These are phyloP conservation scores for Hippocampus barbouri DNA, from an alignment of 2,113 vertebrate genomes.

Conservation along the genomic window DNA sequence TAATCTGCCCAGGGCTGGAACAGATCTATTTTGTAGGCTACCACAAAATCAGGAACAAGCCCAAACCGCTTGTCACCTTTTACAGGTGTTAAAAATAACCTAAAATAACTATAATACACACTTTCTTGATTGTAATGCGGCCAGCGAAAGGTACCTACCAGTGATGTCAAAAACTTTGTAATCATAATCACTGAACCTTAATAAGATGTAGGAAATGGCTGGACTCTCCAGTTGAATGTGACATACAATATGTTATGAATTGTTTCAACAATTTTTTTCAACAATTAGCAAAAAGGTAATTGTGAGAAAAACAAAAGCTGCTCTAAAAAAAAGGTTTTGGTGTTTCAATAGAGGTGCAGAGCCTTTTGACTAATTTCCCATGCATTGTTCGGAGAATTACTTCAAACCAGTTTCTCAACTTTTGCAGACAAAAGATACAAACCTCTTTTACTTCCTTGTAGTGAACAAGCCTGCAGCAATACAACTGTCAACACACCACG, in stretches of 20 bases:
- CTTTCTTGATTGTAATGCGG: too few relatives aligned
- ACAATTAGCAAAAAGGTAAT: neutral
- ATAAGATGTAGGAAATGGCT: neutral
- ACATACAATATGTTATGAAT: neutral
- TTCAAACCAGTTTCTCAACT: conserved; percentile 26
- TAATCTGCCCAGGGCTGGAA: too few relatives aligned
- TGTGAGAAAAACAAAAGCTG: neutral
- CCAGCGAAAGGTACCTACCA: too few relatives aligned
- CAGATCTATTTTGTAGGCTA: too few relatives aligned
- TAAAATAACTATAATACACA: too few relatives aligned
- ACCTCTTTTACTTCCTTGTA: conserved; percentile 9
- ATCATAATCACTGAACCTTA: neutral
- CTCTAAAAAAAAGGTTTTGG: neutral
- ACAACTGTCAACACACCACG: neutral
- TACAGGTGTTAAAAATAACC: too few relatives aligned
- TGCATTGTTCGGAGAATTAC: neutral
- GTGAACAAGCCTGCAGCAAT: neutral
- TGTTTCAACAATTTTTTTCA: neutral
- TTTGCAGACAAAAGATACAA: neutral
- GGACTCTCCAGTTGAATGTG: neutral
- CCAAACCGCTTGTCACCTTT: too few relatives aligned
- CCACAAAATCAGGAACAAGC: too few relatives aligned
- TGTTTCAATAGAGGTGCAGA: conserved; percentile 2
- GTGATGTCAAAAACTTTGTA: neutral
- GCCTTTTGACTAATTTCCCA: neutral